Evolutionary conservation across 2,888 invertebrate genomes (phyloP).

Genomic region (Agriopis aurantiaria): DNA sequence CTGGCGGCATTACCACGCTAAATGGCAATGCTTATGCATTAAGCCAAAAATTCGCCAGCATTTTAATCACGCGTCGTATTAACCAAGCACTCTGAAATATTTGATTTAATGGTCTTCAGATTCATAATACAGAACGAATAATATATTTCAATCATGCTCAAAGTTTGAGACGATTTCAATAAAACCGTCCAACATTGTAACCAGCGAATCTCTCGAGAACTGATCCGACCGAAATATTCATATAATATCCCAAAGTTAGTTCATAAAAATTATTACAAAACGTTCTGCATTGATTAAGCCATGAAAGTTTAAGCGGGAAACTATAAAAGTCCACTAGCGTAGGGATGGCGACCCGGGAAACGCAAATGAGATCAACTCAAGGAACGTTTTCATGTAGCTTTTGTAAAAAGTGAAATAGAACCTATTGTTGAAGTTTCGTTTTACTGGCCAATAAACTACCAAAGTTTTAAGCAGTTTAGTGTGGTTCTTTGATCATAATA

Average conservation of each 20-base stretch:
- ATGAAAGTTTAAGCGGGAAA: slow-evolving; percentile 73
- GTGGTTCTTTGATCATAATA: too few species aligned
- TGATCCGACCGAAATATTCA: slow-evolving; percentile 60
- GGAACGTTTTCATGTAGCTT: slow-evolving; percentile 42
- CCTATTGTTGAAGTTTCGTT: background rate
- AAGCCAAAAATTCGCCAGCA: too few species aligned
- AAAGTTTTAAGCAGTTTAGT: too few species aligned
- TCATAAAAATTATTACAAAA: slow-evolving; percentile 73
- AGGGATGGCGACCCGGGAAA: slow-evolving; percentile 61
- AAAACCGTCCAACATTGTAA: slow-evolving; percentile 4
- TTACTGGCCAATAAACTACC: too few species aligned
- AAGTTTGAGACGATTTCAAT: background rate
- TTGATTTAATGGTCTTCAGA: too few species aligned
- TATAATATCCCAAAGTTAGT: slow-evolving; percentile 58
- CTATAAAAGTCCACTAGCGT: slow-evolving; percentile 72
- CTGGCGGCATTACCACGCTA: too few species aligned
- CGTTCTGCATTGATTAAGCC: slow-evolving; percentile 71
- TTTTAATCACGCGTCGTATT: too few species aligned
- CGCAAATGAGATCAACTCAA: slow-evolving; percentile 64
- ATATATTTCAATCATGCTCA: background rate
- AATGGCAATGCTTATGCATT: too few species aligned
- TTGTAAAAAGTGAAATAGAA: slow-evolving; percentile 16
- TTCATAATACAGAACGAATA: background rate
- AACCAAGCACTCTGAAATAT: too few species aligned
- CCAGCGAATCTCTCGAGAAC: slow-evolving; percentile 30